Evolutionary conservation across 2,113 vertebrate genomes (phyloP), one percentile per base, ranked within the genome.

Genomic region (Oryzias melastigma): DNA sequence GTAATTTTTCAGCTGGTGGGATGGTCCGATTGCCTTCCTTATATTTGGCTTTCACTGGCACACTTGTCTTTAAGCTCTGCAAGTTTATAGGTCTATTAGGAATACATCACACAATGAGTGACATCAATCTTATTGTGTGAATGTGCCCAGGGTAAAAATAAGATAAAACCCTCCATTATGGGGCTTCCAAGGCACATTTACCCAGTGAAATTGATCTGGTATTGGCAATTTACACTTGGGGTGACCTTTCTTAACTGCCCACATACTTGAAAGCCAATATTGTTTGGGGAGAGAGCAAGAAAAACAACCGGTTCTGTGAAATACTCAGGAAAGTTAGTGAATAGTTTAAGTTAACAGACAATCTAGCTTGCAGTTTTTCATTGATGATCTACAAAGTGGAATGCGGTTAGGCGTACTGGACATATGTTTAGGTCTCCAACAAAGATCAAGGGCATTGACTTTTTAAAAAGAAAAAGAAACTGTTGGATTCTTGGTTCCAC

Each of bases 11-110:
- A 91, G 81, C 60, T 43, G 15, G 75, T 68, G 71, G 81, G 81
- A 84, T 68, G 75, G 83, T 70, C 77, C 58, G 57, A 75, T 58
- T 77, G 80, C 74, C 55, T 75, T 65, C 52, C 66, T 66, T 68
- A 46, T 75, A 58, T 86, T 85, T 82, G 78, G 74, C 77, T 85
- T 87, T 66, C 70, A 77, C 65, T 80, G 76, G 68, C 83, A 85
- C 87, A 86, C 79, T 78, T 75, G 77, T 68, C 73, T 84, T 89
- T 83, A 85, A 84, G 81, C 78, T 58, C 70, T 72, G 81, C 81
- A 82, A 88, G 85, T 90, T 87, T 91, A 92, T 91, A 77, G 88
- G 82, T 89, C 88, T 87, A 90, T 91, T 89, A 90, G 88, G 89
- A 86, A 88, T 87, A 88, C 86, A 89, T 91, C 85, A 87, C 80